phyloP scores from a whole-genome alignment of 2,113 vertebrate species.

The Toxotes chatareus region DNA sequence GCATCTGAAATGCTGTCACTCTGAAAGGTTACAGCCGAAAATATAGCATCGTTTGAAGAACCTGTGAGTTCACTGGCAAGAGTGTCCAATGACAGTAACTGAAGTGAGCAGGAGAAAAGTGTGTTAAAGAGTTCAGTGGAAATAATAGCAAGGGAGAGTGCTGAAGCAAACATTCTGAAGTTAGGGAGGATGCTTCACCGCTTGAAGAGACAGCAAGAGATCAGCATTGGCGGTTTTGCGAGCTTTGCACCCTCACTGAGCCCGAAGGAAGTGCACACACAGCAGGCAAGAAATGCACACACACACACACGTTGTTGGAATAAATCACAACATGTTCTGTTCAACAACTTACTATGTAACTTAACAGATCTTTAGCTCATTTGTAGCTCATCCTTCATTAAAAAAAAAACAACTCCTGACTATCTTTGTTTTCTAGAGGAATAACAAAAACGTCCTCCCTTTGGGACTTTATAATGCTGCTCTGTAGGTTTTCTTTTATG shows the following conservation, averaged over 20 bases:
- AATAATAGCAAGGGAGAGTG: slow-evolving; percentile 44
- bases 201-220: slow-evolving; percentile 40
- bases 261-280: slow-evolving; percentile 49
- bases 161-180: slow-evolving; percentile 64
- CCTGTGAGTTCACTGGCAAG: slow-evolving; percentile 6
- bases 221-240: slow-evolving; percentile 40
- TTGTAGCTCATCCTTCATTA: slow-evolving; percentile 40
- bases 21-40: slow-evolving; percentile 45
- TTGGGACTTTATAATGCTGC: slow-evolving; percentile 8
- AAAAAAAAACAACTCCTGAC: slow-evolving; percentile 13
- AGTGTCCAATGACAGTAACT: slow-evolving; percentile 31
- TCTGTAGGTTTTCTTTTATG: not conserved
- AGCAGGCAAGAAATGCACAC: slow-evolving; percentile 36
- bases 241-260: slow-evolving; percentile 33
- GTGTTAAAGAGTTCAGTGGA: slow-evolving; percentile 44
- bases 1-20: slow-evolving; percentile 14
- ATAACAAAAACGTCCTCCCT: not conserved
- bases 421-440: slow-evolving; percentile 1
- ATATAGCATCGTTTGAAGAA: slow-evolving; percentile 42
- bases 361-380: slow-evolving; percentile 18
- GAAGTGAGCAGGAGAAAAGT: slow-evolving; percentile 27
- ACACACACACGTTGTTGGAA: slow-evolving; percentile 9
- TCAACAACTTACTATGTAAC: slow-evolving; percentile 28
- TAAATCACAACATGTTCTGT: not conserved
- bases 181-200: slow-evolving; percentile 22